phyloP scores from a whole-genome alignment of 2,888 invertebrate genomes.

The Pterostichus niger region DNA sequence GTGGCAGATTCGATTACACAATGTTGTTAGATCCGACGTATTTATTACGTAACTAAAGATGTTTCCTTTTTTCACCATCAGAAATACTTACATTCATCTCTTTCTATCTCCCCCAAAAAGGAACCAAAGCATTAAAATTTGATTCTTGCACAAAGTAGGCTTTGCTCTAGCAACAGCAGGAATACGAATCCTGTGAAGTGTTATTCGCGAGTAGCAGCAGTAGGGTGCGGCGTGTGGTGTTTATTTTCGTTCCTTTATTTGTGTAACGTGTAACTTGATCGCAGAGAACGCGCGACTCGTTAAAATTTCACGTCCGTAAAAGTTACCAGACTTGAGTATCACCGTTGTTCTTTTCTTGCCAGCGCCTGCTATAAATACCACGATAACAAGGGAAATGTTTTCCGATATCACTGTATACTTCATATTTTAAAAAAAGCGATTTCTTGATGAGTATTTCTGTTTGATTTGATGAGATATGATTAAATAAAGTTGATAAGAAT shows the following conservation, averaged over 20 bases:
- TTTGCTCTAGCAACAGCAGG: neutral
- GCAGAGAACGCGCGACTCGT: conserved; percentile 1
- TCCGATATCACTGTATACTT: neutral
- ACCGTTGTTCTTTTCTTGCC: conserved; percentile 16
- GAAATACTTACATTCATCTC: too few species aligned
- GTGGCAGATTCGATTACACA: too few species aligned
- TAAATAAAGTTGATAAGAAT: too few species aligned
- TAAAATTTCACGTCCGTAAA: conserved; percentile 19
- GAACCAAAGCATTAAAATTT: neutral
- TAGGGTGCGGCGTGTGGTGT: neutral
- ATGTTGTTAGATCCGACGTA: too few species aligned
- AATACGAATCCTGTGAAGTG: neutral
- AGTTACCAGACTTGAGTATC: conserved; percentile 24
- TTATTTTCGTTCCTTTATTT: conserved; percentile 34
- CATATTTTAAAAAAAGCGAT: neutral
- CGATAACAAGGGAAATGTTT: conserved; percentile 4
- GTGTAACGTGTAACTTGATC: conserved; percentile 28
- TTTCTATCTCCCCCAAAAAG: neutral
- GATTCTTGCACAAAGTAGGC: neutral
- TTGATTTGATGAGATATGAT: neutral
- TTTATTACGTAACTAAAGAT: too few species aligned
- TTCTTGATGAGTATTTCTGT: neutral
- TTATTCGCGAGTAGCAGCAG: neutral
- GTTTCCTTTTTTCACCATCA: too few species aligned
- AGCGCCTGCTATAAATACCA: conserved; percentile 7